phyloP scores from a whole-genome alignment of 1,140 invertebrate species.

The Listronotus oregonensis region DNA sequence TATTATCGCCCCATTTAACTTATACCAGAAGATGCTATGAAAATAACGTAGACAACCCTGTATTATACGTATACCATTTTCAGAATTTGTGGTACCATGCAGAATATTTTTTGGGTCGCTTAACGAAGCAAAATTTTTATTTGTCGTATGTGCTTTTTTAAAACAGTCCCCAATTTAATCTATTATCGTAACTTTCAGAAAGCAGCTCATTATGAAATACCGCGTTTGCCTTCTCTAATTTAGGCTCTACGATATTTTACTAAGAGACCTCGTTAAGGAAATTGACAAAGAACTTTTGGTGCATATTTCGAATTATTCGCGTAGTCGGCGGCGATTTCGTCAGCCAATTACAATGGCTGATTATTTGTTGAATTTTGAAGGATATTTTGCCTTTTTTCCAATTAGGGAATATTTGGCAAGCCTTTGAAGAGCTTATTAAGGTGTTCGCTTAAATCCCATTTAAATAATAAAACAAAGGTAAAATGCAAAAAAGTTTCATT shows the following conservation, averaged over 20 bases:
- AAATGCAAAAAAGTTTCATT: no score
- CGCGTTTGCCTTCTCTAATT: background rate
- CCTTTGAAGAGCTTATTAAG: conserved; percentile 9
- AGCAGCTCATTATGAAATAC: conserved; percentile 22
- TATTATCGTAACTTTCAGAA: conserved; percentile 5
- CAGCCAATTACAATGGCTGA: conserved; percentile 24
- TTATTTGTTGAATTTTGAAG: conserved; percentile 21
- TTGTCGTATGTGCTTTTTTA: background rate
- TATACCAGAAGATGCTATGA: no score
- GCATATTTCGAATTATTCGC: conserved; percentile 25
- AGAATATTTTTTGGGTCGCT: no score
- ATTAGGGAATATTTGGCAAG: conserved; percentile 25
- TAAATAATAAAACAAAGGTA: background rate
- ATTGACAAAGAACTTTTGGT: conserved; percentile 16
- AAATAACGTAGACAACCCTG: no score
- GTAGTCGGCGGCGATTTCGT: conserved; percentile 17
- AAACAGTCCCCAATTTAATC: background rate
- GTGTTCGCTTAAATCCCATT: conserved; percentile 13
- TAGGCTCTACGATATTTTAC: conserved; percentile 23
- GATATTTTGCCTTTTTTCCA: conserved; percentile 12
- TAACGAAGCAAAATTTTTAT: no score
- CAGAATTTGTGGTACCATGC: no score
- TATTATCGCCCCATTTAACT: no score
- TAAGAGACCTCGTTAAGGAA: conserved; percentile 23
- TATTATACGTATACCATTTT: no score